phyloP scores from a whole-genome alignment of 37 sponge, comb jelly and placozoan species.

The Amphimedon queenslandica region DNA sequence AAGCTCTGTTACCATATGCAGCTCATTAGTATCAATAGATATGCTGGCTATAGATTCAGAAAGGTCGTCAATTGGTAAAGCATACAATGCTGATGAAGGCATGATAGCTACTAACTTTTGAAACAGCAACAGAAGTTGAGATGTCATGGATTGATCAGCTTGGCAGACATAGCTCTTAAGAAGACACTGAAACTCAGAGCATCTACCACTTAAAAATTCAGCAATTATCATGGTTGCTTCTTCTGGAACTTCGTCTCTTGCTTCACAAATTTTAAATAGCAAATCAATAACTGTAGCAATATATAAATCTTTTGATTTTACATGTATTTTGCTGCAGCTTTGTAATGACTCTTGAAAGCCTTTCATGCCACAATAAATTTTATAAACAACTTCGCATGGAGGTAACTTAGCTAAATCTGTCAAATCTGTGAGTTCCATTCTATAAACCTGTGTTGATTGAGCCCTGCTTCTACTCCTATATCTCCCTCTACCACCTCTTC shows the following conservation, averaged over 20 bases:
- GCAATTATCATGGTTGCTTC: conserved; percentile 28
- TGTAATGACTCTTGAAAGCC: conserved; percentile 8
- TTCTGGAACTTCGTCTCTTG: background rate
- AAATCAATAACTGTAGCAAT: background rate
- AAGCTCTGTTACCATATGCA: background rate
- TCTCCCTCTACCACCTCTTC: background rate
- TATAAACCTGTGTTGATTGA: background rate
- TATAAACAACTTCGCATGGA: conserved; percentile 1
- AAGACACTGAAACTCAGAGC: conserved; percentile 27
- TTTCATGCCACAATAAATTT: conserved; percentile 1
- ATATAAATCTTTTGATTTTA: background rate
- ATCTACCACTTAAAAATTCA: conserved; percentile 48
- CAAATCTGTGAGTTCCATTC: background rate
- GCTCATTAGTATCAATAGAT: too few species aligned
- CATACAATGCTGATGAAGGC: background rate
- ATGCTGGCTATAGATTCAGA: background rate
- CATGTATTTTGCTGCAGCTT: background rate
- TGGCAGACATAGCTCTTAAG: conserved; percentile 7
- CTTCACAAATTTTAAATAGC: conserved; percentile 3
- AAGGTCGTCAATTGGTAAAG: background rate
- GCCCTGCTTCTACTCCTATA: background rate
- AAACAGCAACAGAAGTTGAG: background rate
- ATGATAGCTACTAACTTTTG: background rate
- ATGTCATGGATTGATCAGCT: background rate
- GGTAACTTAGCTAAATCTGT: background rate